Base-by-base conservation (phyloP, 2,888 invertebrate species). In the Agrotis puta region DNA sequence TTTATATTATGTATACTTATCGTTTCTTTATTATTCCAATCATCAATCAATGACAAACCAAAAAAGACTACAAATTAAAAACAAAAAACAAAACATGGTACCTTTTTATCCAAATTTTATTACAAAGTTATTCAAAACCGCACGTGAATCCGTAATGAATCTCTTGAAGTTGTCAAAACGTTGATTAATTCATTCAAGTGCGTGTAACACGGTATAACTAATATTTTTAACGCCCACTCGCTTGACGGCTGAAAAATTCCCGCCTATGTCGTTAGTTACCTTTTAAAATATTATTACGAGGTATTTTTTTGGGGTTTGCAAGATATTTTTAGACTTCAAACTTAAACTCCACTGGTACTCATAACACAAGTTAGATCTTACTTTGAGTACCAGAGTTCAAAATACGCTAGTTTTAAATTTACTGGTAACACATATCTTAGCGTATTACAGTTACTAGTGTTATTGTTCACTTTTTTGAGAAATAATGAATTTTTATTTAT, bases 171-270 rank as follows among this genome's bases (percentile, higher is more conserved):
- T 71, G 61, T 71, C 74, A 78, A 71, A 82, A 64, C 66, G 58
- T 72, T 75, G 68, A 70, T 70, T 82, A 82, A 82, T 79, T 58
- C 56, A 72, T 71, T 75, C 45, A 65, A 53, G 27, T 64, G 70
- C 69, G 71, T 70, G 69, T 56, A 18, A 58, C 61, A 62, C 22
- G 61, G 51, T 71, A 71, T 22, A 47, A 64, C 24, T 59, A 66
- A 51, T 71, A 58, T 67, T 66, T 69, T 68, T 47, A 64, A 72
- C 74, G 66, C 71, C 74, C 20, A 65, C 63, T 27, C 57, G 22
- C 27, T 61, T 62, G 45, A 6, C 61, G 48, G 22, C 11, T 67
- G 57, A 67, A 73, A 62, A 62, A 63, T 61, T 66, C 59, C 74
- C 65, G 67, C 48, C 63, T 50, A 11, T 33, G 20, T 39, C 33